Evolutionary conservation across 2,113 vertebrate genomes (phyloP), one percentile per base, ranked within the genome.

Genomic region (Pitta sordida): DNA sequence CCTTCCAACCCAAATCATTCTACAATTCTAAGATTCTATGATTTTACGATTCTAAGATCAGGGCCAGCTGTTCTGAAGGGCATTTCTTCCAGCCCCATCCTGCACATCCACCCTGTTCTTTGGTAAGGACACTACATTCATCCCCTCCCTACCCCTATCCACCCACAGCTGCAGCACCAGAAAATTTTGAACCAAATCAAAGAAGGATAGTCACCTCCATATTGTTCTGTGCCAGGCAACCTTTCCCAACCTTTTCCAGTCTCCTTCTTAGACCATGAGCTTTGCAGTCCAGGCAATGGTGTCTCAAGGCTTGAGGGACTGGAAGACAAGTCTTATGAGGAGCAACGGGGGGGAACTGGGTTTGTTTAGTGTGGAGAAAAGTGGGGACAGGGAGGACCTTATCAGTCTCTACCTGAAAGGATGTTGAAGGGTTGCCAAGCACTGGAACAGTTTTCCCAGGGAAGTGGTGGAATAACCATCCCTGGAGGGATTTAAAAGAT

Each of bases 81-180:
- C 0, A 0, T 83, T 77, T 49, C 15, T 36, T 43, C 46, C 53
- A 62, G 13, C 48, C 12, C 20, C 41, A 32, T 32, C 55, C 55
- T 5, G 1, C 29, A 34, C 0, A 0, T 4, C 52, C 60, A 27
- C 2, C 0, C 24, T 22, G 15, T 39, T 39, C 13, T 74, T 86
- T 65, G 55, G 11, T 53, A 70, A 62, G 14, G 29, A 15, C 29
- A 22, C 5, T 23, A 0, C 1, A 1, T 36, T 55, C 10, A 8
- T 23, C 29, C 7, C 10, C 15, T 21, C 37, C 51, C 4, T 23
- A 13, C 3, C 15, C 41, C 37, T 20, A 6, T 17, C 17, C 56
- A 20, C 24, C 27, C 13, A 7, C 26, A 59, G 22, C 30, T 71
- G 26, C 44, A 82, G 29, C 9, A 89, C 13, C 22, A 46, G 21